Conservation (phyloP, 2,888 invertebrate genomes). For the Rhodophaea formosa region DNA sequence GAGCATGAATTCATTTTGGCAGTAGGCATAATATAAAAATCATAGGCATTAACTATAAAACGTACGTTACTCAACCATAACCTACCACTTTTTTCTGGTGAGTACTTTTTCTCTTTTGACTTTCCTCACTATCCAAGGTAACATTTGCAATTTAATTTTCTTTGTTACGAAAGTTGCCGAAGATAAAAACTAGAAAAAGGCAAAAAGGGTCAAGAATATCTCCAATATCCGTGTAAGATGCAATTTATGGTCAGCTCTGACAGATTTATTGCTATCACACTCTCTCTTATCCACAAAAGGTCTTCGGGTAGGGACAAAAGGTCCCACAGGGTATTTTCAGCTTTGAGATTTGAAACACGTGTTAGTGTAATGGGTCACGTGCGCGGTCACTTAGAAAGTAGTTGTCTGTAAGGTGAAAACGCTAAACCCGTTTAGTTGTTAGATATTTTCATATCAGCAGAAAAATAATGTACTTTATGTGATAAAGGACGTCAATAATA, state of each 20-base stretch:
- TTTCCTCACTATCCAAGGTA: too few species aligned
- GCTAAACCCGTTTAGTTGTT: neutral
- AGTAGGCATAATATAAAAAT: too few species aligned
- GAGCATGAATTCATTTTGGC: too few species aligned
- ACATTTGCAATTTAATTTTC: too few species aligned
- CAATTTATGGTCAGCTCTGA: slow-evolving; percentile 10
- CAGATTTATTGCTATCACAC: slow-evolving; percentile 14
- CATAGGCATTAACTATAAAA: too few species aligned
- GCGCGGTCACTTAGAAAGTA: neutral
- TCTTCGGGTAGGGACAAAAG: neutral
- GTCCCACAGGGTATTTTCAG: neutral
- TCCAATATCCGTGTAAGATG: neutral
- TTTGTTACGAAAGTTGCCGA: neutral
- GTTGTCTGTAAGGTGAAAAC: neutral
- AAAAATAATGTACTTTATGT: too few species aligned
- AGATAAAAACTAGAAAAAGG: neutral
- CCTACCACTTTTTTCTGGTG: too few species aligned
- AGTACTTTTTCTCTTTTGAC: too few species aligned
- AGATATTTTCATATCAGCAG: too few species aligned
- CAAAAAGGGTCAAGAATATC: slow-evolving; percentile 6
- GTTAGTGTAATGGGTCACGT: slow-evolving; percentile 9
- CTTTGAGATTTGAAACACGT: slow-evolving; percentile 2
- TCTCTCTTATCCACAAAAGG: slow-evolving; percentile 8
- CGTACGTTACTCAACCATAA: too few species aligned
- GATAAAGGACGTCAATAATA: too few species aligned